phyloP scores from a whole-genome alignment of 2,113 vertebrate genomes.

The Eolophus roseicapilla region DNA sequence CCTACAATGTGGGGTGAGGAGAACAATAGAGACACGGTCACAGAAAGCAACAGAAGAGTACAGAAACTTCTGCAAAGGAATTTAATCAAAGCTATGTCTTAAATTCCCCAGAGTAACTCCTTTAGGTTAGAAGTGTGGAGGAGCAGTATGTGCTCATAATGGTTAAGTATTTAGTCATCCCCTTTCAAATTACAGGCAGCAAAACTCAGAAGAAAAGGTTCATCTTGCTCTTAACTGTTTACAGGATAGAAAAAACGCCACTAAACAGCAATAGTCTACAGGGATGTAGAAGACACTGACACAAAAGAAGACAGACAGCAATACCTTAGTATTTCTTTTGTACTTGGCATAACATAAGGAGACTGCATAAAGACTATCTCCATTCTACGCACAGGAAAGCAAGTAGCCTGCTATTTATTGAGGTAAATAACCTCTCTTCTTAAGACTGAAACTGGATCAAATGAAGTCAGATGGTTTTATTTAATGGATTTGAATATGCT shows the following conservation, averaged over 20 bases:
- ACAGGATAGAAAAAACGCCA: background rate
- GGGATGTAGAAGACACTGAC: slow-evolving; percentile 58
- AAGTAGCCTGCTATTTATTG: background rate
- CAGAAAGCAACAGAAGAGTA: background rate
- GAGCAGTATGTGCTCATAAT: background rate
- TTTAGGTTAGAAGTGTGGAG: background rate
- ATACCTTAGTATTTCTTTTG: background rate
- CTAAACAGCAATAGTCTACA: background rate
- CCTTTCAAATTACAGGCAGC: background rate
- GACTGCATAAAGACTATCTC: background rate
- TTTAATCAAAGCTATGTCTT: background rate
- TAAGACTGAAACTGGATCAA: background rate
- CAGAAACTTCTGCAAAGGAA: background rate
- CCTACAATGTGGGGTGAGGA: slow-evolving; percentile 61
- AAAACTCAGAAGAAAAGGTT: background rate
- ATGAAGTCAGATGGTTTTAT: background rate
- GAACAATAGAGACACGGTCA: background rate
- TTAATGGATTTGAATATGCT: background rate
- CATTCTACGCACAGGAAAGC: background rate
- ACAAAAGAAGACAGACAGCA: background rate
- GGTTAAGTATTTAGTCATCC: background rate
- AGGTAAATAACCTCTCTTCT: background rate
- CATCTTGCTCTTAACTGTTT: background rate
- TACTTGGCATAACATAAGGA: background rate
- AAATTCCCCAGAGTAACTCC: background rate